Evolutionary conservation across 2,113 vertebrate species (phyloP), one percentile per base, ranked within the genome.

Genomic region (Fregetta grallaria): DNA sequence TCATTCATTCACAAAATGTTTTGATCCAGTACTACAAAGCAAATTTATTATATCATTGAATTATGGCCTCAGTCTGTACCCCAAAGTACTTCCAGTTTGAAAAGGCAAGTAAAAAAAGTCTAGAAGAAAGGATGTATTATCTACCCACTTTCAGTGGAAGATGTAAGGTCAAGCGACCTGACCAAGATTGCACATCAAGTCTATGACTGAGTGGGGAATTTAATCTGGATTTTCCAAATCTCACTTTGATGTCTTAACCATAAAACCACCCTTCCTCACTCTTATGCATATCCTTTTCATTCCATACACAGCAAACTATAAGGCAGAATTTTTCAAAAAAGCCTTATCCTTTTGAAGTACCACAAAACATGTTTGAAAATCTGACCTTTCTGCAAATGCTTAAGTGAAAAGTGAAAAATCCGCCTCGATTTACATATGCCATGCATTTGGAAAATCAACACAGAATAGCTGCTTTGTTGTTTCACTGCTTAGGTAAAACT

Each of bases 181-280:
- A 91, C 62, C 71, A 82, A 94, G 91, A 72, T 2, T 62, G 71
- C 58, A 47, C 3, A 0, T 76, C 34, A 58, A 83, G 26, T 90
- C 84, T 88, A 7, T 1, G 10, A 20, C 36, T 86, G 90, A 79
- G 77, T 9, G 32, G 22, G 74, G 50, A 96, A 88, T 95, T 85
- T 90, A 94, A 94, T 96, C 78, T 94, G 96, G 58, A 92, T 94
- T 94, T 93, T 94, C 82, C 58, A 95, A 93, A 92, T 90, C 85
- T 83, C 42, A 62, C 90, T 95, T 96, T 94, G 90, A 94, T 96
- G 90, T 95, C 74, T 95, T 95, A 93, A 92, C 87, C 93, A 66
- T 93, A 90, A 88, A 96, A 90, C 53, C 88, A 79, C 49, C 14
- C 81, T 79, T 70, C 53, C 90, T 91, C 58, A 53, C 62, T 82